Evolutionary conservation across 2,113 vertebrate genomes (phyloP).

Genomic region (Columbina picui): DNA sequence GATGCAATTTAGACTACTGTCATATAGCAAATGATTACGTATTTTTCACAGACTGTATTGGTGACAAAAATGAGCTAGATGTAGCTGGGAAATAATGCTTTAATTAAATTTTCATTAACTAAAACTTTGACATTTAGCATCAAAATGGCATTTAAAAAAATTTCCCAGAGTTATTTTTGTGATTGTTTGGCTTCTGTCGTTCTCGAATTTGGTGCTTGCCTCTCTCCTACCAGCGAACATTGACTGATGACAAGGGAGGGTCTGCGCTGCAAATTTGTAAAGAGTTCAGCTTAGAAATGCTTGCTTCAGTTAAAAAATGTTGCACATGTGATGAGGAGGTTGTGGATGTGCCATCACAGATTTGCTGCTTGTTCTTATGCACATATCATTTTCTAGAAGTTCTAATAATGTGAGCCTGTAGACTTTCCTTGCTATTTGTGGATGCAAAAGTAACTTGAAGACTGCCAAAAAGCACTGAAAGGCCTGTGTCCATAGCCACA

Average conservation of each 20-base stretch:
- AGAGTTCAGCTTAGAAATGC: neutral
- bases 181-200: neutral
- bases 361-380: neutral
- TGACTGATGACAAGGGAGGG: neutral
- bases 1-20: neutral
- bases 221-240: neutral
- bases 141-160: neutral
- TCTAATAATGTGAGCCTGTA: neutral
- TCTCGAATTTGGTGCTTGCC: accelerated
- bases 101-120: neutral
- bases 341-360: neutral
- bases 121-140: neutral
- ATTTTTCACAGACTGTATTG: neutral
- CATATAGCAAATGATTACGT: accelerated
- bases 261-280: neutral
- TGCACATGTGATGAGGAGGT: neutral
- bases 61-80: neutral
- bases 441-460: neutral
- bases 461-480: neutral
- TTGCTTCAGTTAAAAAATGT: neutral
- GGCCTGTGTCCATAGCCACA: neutral
- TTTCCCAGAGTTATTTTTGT: neutral
- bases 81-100: neutral
- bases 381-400: neutral
- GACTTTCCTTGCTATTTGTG: neutral